A percentile compares a stretch with the other conserved stretches of the same genome.
phyloP scores from a whole-genome alignment of 2,888 invertebrate species.

The Halocaridina rubra region DNA sequence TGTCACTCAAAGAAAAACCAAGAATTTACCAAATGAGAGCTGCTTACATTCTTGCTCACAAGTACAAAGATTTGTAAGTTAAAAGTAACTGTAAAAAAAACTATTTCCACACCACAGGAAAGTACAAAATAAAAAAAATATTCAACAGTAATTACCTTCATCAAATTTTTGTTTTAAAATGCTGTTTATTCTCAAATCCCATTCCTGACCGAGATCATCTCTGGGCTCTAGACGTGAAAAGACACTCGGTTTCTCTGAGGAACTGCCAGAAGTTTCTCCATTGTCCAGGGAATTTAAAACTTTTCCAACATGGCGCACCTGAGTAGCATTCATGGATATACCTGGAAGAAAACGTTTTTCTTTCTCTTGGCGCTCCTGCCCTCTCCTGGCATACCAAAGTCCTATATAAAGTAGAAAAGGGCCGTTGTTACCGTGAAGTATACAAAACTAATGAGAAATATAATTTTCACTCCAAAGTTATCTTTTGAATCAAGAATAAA shows the following conservation, averaged over 20 bases:
- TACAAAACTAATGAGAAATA: too few relatives aligned
- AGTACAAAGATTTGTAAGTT: too few relatives aligned
- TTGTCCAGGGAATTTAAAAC: conserved; percentile 44
- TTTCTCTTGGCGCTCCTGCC: neutral
- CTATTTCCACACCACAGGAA: too few relatives aligned
- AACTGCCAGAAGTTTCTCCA: neutral
- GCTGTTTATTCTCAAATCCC: conserved; percentile 33
- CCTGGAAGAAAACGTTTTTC: conserved; percentile 17
- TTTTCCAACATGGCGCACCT: conserved; percentile 35
- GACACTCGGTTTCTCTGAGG: neutral
- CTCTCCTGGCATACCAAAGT: conserved; percentile 37
- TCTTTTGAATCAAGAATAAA: neutral
- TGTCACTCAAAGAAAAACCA: too few relatives aligned
- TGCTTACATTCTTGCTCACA: too few relatives aligned
- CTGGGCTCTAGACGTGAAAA: neutral
- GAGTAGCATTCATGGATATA: conserved; percentile 51
- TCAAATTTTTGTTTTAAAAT: conserved; percentile 40
- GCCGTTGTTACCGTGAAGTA: neutral
- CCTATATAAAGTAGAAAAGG: conserved; percentile 22
- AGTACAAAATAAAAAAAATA: too few relatives aligned
- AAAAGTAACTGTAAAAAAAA: too few relatives aligned
- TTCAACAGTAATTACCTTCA: too few relatives aligned
- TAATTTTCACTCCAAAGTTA: too few relatives aligned
- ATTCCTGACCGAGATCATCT: conserved; percentile 44
- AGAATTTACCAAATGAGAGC: too few relatives aligned